These are phyloP conservation scores for Pagetopsis macropterus DNA, from an alignment of 2,797 vertebrate genomes.

Conservation along the genomic window DNA sequence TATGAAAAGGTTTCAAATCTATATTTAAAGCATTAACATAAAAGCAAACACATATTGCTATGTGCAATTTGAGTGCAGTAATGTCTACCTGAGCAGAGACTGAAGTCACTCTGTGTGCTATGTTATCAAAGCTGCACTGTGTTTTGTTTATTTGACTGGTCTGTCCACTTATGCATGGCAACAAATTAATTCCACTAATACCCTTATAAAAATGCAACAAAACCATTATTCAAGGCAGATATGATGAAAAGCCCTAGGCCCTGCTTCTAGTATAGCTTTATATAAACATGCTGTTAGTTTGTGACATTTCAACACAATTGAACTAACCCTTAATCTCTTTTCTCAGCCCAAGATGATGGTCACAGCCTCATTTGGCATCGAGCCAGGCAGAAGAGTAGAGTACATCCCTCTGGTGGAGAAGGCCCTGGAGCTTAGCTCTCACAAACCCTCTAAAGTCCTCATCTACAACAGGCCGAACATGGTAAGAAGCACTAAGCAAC, in stretches of 20 bases:
- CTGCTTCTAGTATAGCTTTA: not conserved
- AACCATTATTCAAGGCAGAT: not conserved
- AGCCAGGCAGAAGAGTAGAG: conserved; percentile 90
- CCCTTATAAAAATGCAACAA: conserved; percentile 11
- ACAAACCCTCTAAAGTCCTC: conserved; percentile 90
- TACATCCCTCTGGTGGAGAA: conserved; percentile 92
- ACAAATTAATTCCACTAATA: not conserved
- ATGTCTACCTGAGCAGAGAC: too few relatives aligned
- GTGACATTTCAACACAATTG: conserved; percentile 1
- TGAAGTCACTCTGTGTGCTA: too few relatives aligned
- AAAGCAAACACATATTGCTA: too few relatives aligned
- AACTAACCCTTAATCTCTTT: not conserved
- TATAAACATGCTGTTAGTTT: not conserved
- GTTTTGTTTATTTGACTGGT: too few relatives aligned
- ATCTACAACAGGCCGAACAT: conserved; percentile 91
- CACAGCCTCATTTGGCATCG: conserved; percentile 94
- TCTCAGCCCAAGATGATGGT: conserved; percentile 92
- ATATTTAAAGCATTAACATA: too few relatives aligned
- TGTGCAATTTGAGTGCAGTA: too few relatives aligned
- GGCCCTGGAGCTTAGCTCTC: conserved; percentile 87
- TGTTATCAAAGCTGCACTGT: too few relatives aligned
- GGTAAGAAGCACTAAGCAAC: conserved; percentile 79
- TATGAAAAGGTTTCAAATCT: not conserved
- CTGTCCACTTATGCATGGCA: too few relatives aligned
- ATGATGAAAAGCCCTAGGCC: too few relatives aligned